These are phyloP conservation scores for Metopia argyrocephala DNA, from an alignment of 2,888 invertebrate species.

Conservation along the genomic window DNA sequence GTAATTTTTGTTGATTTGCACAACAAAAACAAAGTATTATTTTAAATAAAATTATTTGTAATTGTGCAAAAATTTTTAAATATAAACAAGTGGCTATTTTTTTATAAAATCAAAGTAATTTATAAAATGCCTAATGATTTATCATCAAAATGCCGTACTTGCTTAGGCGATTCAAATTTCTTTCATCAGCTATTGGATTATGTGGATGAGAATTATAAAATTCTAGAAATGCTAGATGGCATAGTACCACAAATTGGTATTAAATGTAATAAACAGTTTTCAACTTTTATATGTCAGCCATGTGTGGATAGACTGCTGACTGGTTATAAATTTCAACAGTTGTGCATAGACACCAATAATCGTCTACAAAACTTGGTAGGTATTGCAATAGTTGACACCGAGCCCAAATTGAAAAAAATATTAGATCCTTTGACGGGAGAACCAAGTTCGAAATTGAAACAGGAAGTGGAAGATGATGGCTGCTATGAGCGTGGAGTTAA, in stretches of 20 bases:
- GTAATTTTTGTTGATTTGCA: too few species aligned
- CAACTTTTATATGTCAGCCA: slow-evolving; percentile 60
- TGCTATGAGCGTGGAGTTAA: slow-evolving; percentile 27
- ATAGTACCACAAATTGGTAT: slow-evolving; percentile 53
- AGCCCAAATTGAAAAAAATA: slow-evolving; percentile 31
- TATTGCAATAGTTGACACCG: slow-evolving; percentile 9
- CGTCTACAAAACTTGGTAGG: slow-evolving; percentile 69
- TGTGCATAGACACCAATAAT: slow-evolving; percentile 79
- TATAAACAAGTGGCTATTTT: slow-evolving; percentile 3
- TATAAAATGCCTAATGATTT: slow-evolving; percentile 45
- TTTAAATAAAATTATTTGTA: neutral
- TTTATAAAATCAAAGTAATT: neutral
- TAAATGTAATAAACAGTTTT: slow-evolving; percentile 32
- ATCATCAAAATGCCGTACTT: slow-evolving; percentile 51
- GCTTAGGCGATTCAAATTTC: slow-evolving; percentile 28
- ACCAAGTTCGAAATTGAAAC: slow-evolving; percentile 37
- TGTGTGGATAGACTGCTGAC: slow-evolving; percentile 80
- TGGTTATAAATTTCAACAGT: slow-evolving; percentile 79
- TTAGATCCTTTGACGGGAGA: slow-evolving; percentile 49
- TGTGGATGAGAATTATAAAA: slow-evolving; percentile 53
- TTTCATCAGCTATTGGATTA: slow-evolving; percentile 49
- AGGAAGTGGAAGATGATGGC: slow-evolving; percentile 39
- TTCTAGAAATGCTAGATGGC: slow-evolving; percentile 52
- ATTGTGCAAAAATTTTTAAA: neutral
- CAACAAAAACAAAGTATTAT: slow-evolving; percentile 25